A percentile compares a stretch with the other conserved stretches of the same genome.
phyloP scores from a whole-genome alignment of 2,888 invertebrate species.

The Balanococcus diminutus region DNA sequence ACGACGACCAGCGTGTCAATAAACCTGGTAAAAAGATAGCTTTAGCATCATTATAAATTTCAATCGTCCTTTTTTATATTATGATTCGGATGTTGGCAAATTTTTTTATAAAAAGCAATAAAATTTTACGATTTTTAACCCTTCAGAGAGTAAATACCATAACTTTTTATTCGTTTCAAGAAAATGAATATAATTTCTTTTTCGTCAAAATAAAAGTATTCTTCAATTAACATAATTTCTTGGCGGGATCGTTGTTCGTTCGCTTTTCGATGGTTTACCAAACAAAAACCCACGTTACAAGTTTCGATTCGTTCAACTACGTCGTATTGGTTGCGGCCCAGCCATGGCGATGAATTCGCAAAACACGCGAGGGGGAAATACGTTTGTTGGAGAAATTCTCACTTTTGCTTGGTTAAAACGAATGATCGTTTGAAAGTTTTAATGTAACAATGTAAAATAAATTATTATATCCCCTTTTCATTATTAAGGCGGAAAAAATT shows the following conservation, averaged over 20 bases:
- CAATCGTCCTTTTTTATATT: background rate
- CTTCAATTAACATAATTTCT: background rate
- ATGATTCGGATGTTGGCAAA: background rate
- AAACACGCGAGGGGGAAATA: background rate
- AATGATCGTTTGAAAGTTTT: conserved; percentile 37
- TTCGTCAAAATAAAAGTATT: background rate
- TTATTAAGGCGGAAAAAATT: background rate
- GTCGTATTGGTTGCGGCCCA: background rate
- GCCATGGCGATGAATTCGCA: background rate
- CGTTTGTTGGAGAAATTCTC: background rate
- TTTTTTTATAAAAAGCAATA: background rate
- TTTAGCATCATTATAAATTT: background rate
- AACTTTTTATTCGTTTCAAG: background rate
- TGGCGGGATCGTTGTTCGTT: background rate
- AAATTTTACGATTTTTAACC: background rate
- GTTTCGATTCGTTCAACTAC: background rate
- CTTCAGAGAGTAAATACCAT: background rate
- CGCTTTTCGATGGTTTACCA: background rate
- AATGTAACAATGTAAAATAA: conserved; percentile 44
- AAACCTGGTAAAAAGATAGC: background rate
- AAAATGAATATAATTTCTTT: background rate
- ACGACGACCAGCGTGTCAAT: background rate
- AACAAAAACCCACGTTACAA: background rate
- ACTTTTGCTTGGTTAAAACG: background rate
- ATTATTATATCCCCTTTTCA: conserved; percentile 39